Evolutionary conservation across 2,888 invertebrate species (phyloP).

Genomic region (Mesorhabditis sp.): DNA sequence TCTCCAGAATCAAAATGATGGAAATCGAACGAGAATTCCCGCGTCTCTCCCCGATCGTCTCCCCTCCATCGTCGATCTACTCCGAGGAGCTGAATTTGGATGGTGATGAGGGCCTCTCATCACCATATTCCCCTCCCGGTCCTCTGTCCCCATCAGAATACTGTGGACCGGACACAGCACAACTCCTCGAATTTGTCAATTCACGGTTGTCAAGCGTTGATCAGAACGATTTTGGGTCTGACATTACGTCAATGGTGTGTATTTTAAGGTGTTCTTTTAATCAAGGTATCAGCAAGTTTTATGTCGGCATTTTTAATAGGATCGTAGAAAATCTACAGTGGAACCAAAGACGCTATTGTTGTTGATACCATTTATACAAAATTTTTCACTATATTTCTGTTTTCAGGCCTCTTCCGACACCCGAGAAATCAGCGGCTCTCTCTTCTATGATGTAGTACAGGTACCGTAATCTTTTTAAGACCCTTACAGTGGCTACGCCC

Average conservation of each 20-base stretch:
- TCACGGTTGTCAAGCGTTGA: background rate
- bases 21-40: background rate
- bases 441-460: constrained; percentile 35
- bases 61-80: too few relatives aligned
- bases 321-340: too few relatives aligned
- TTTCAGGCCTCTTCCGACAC: constrained; percentile 40
- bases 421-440: constrained; percentile 21
- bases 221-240: background rate
- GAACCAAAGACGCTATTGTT: too few relatives aligned
- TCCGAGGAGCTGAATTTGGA: too few relatives aligned
- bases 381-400: background rate
- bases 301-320: too few relatives aligned
- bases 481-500: too few relatives aligned
- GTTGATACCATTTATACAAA: too few relatives aligned
- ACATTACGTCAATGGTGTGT: background rate
- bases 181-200: constrained; percentile 4
- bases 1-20: background rate
- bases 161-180: constrained; percentile 1
- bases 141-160: background rate
- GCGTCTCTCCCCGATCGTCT: background rate
- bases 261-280: background rate
- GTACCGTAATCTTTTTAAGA: background rate
- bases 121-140: background rate
- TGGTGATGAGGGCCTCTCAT: background rate
- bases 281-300: too few relatives aligned